phyloP scores from a whole-genome alignment of 2,113 vertebrate genomes.

The Deroptyus accipitrinus region DNA sequence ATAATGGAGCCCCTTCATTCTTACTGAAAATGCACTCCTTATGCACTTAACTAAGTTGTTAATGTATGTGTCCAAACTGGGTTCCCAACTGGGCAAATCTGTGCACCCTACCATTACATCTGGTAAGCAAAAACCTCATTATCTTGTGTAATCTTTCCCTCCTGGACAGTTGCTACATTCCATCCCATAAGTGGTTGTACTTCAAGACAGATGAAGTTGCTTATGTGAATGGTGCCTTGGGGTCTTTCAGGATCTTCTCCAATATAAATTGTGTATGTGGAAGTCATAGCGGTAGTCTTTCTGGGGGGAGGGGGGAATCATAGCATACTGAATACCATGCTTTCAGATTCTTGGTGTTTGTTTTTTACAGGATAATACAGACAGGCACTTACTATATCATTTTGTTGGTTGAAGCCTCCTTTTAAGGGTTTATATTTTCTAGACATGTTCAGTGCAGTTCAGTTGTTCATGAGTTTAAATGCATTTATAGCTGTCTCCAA shows the following conservation, averaged over 20 bases:
- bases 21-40: not conserved
- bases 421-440: not conserved
- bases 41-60: not conserved
- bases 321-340: not conserved
- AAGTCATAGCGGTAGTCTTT: not conserved
- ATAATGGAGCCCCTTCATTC: not conserved
- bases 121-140: not conserved
- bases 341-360: not conserved
- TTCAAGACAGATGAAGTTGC: conserved; percentile 19
- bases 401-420: not conserved
- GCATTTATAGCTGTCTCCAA: not conserved
- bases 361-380: not conserved
- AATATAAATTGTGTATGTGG: not conserved
- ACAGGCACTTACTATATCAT: not conserved
- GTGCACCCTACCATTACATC: not conserved
- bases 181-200: not conserved
- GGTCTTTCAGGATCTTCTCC: conserved; percentile 32
- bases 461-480: not conserved
- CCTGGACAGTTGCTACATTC: not conserved
- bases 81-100: not conserved
- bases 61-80: not conserved
- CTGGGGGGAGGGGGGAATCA: too few species aligned
- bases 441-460: not conserved
- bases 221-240: not conserved
- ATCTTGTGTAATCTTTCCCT: not conserved